Base-by-base conservation (phyloP, 2,113 vertebrate species). In the Ctenomys sociabilis region DNA sequence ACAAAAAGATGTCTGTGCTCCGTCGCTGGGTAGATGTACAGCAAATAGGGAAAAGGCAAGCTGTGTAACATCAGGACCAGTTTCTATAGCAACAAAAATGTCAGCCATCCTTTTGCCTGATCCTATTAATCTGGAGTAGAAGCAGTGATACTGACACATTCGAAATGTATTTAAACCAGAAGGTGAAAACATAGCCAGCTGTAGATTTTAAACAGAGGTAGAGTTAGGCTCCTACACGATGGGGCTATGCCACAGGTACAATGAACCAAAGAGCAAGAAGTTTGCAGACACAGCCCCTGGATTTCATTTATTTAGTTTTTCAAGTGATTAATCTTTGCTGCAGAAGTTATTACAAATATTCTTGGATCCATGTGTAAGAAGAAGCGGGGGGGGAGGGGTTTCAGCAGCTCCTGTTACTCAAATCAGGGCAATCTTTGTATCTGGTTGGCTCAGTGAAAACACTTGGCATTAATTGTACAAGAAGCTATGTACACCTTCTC, bases 21-120 rank as follows among this genome's bases (percentile, higher is more conserved):
- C 90, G 95, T 97, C 97, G 96, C 98, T 97, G 97, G 98, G 98
- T 98, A 97, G 97, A 98, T 98, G 97, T 98, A 98, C 98, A 97
- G 98, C 98, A 98, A 98, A 98, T 96, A 98, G 97, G 97, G 93
- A 98, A 93, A 81, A 98, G 96, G 98, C 98, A 98, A 97, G 97
- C 98, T 98, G 97, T 98, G 98, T 98, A 98, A 98, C 98, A 98
- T 98, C 98, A 96, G 98, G 98, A 96, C 97, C 98, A 94, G 99
- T 99, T 99, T 98, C 99, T 98, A 99, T 98, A 98, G 98, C 98
- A 99, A 99, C 98, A 98, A 98, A 99, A 99, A 99, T 99, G 98
- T 99, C 98, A 99, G 98, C 98, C 98, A 98, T 99, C 98, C 98
- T 98, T 98, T 98, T 98, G 98, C 98, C 98, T 98, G 98, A 98